Evolutionary conservation across 1,140 invertebrate genomes (phyloP).

Genomic region (Pachypeltis micranthus): DNA sequence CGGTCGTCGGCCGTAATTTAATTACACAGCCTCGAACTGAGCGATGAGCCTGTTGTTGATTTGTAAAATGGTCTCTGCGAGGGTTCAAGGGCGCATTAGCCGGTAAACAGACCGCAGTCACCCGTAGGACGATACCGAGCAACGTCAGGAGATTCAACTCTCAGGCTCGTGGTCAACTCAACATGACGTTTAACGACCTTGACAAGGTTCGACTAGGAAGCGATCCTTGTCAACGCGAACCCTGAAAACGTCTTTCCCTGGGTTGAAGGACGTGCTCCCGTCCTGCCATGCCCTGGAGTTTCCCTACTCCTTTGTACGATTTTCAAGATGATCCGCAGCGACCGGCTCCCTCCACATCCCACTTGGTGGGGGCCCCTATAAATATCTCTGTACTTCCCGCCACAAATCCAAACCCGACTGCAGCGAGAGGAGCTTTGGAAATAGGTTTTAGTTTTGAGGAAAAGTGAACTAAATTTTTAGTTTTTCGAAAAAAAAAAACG

Average conservation of each 20-base stretch:
- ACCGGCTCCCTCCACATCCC: too few relatives aligned
- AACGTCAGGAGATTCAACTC: background rate
- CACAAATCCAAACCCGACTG: background rate
- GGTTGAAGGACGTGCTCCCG: background rate
- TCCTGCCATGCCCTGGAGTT: background rate
- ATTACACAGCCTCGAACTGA: too few relatives aligned
- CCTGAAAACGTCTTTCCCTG: background rate
- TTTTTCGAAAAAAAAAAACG: too few relatives aligned
- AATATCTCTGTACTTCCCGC: background rate
- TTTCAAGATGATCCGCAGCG: background rate
- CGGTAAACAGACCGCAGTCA: background rate
- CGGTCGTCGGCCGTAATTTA: too few relatives aligned
- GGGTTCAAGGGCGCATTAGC: constrained; percentile 7
- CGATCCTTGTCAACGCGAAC: background rate
- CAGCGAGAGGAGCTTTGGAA: background rate
- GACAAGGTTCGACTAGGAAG: background rate
- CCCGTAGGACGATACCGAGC: background rate
- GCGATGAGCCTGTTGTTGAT: too few relatives aligned
- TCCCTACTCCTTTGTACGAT: background rate
- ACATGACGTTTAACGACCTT: background rate
- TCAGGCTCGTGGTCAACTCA: background rate
- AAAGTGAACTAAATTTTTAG: background rate
- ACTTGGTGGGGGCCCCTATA: background rate
- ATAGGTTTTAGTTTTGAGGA: background rate
- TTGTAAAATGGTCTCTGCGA: too few relatives aligned